Base-by-base conservation (phyloP, 2,888 invertebrate genomes). In the Amphipoea oculea region DNA sequence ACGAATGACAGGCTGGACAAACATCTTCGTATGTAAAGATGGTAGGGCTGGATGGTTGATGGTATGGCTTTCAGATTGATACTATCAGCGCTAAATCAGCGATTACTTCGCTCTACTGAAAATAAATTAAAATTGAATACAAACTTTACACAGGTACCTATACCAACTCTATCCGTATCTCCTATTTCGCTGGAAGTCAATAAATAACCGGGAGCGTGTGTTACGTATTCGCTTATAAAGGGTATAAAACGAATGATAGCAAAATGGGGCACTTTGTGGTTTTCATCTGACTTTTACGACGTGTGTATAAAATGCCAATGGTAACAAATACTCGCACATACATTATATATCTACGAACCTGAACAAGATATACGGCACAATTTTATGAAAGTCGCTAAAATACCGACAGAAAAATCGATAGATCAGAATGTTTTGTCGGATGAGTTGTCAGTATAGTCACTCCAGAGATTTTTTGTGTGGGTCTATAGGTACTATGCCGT, bases 281-380 rank as follows among this genome's bases (percentile, higher is more conserved):
- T 88, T 88, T 84, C 90, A 89, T 92, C 91, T 89, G 88, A 89
- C 86, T 89, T 93, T 93, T 93, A 93, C 90, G 86, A 91, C 89
- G 85, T 86, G 83, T 86, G 76, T 89, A 90, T 92, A 92, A 92
- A 93, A 92, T 79, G 81, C 75, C 88, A 89, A 91, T 90, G 91
- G 89, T 82, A 87, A 88, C 85, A 90, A 89, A 84, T 86, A 72
- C 14, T 74, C 81, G 67, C 60, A 84, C 66, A 48, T 66, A 75
- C n/a, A 20, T 78, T 83, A 60, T 54, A 4, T 65, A 69, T 14
- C 5, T 54, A 78, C 40, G 40, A 72, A 67, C 54, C 63, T 72
- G 67, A 17, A 79, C 40, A 60, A 79, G 36, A 63, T 72, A 68
- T 36, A 83, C 57, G 68, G 45, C 7, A 36, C 29, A 83, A 36